Conservation (phyloP, 2,797 vertebrate species). For the Lagorchestes hirsutus region DNA sequence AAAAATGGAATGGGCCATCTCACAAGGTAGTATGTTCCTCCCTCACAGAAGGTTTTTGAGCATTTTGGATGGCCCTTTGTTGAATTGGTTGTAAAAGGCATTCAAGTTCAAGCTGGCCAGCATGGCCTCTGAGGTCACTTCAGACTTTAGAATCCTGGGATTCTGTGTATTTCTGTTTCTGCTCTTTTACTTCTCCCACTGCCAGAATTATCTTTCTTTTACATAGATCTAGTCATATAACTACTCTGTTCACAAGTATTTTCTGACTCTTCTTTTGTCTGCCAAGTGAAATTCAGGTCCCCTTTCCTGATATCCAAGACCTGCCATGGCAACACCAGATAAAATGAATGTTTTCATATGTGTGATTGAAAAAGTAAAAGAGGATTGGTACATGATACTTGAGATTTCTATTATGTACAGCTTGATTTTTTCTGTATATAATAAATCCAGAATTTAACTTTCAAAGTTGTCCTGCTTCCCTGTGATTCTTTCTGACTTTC, state of each 20-base stretch:
- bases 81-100: background rate
- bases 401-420: background rate
- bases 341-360: background rate
- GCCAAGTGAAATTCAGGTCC: background rate
- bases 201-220: background rate
- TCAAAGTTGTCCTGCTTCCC: background rate
- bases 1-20: background rate
- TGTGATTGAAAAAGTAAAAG: background rate
- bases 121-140: background rate
- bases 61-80: background rate
- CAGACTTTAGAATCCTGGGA: background rate
- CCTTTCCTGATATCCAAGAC: background rate
- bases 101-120: background rate
- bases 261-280: background rate
- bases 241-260: background rate
- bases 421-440: background rate
- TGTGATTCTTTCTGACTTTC: background rate
- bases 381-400: background rate
- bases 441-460: background rate
- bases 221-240: background rate
- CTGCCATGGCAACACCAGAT: background rate
- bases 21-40: background rate
- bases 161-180: background rate
- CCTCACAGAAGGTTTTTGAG: background rate
- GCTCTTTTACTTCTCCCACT: background rate